A percentile compares a stretch with the other conserved stretches of the same genome.
Evolutionary conservation across 2,797 vertebrate species (phyloP).

Genomic region (Strix occidentalis): DNA sequence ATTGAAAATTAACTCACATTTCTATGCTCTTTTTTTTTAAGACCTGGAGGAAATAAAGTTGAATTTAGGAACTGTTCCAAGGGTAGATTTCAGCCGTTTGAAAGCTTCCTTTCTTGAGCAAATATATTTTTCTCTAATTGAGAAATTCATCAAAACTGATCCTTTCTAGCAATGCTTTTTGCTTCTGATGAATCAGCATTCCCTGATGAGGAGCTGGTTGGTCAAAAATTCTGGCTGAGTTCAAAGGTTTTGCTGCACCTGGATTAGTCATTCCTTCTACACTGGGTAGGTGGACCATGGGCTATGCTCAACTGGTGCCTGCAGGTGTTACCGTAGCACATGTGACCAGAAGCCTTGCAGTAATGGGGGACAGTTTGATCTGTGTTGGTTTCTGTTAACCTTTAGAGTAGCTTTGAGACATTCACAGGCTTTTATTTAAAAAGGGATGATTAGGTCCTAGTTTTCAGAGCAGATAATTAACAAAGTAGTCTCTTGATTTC

Average conservation of each 20-base stretch:
- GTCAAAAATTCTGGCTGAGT: neutral
- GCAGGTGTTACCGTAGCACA: neutral
- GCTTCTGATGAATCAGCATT: neutral
- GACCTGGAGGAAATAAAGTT: neutral
- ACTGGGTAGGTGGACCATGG: neutral
- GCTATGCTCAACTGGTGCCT: neutral
- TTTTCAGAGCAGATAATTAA: neutral
- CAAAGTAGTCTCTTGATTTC: neutral
- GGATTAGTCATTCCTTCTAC: neutral
- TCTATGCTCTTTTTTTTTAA: neutral
- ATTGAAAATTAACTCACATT: neutral
- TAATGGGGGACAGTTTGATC: neutral
- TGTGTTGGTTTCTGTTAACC: neutral
- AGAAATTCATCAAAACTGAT: neutral
- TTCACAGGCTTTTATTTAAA: neutral
- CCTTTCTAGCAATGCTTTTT: neutral
- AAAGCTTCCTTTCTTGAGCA: neutral
- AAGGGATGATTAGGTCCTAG: neutral
- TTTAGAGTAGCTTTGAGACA: neutral
- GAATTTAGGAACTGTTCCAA: neutral
- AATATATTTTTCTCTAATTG: neutral
- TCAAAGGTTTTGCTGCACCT: conserved; percentile 10
- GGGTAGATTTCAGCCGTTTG: neutral
- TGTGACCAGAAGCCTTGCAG: neutral
- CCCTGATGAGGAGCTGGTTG: neutral